These are phyloP conservation scores for Rotaria socialis DNA, from an alignment of 2,888 invertebrate species.

Conservation along the genomic window DNA sequence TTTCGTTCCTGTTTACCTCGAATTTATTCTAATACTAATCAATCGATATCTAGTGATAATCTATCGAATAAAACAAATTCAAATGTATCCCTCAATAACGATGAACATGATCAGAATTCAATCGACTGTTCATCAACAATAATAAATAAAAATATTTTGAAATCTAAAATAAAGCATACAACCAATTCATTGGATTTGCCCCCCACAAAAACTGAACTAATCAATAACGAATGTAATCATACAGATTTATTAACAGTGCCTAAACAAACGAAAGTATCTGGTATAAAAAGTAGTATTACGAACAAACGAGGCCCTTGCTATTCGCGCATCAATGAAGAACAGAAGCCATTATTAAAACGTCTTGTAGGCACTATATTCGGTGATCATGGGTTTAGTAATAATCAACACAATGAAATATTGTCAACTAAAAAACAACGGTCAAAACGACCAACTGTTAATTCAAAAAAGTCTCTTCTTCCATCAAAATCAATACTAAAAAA, in stretches of 20 bases:
- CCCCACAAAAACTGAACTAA: background rate
- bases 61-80: background rate
- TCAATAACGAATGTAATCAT: background rate
- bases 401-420: background rate
- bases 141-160: background rate
- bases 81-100: background rate
- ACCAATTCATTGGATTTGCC: background rate
- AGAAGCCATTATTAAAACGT: background rate
- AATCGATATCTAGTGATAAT: background rate
- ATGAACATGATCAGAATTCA: background rate
- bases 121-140: background rate
- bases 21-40: background rate
- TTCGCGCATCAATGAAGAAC: background rate
- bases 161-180: background rate
- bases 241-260: background rate
- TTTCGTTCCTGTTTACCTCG: constrained; percentile 11
- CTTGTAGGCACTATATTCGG: background rate
- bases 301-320: background rate
- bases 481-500: background rate
- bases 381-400: background rate
- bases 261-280: background rate
- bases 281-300: background rate
- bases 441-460: background rate
- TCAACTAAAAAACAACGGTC: background rate
- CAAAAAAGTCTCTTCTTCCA: background rate